Evolutionary conservation across 2,888 invertebrate species (phyloP), one percentile per base, ranked within the genome.

Genomic region (Zele albiditarsus): DNA sequence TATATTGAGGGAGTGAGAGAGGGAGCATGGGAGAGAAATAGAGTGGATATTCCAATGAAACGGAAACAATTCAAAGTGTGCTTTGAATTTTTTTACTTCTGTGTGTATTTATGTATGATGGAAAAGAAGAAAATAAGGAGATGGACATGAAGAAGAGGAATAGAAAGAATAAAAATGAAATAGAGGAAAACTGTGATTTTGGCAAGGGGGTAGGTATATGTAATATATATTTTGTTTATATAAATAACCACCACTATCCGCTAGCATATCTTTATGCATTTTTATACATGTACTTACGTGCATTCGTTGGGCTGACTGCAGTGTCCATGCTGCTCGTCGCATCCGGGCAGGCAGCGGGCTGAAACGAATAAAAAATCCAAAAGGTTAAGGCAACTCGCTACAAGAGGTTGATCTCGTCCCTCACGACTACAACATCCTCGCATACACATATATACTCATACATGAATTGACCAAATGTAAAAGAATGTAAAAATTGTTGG

Each of bases 281-380:
- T 42, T 27, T 60, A 27, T 3, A 60, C 6, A 14, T 25, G 23
- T 73, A 97, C 97, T 97, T 93, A 98, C 97, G 93, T 93, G 97
- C 98, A 98, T 91, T 97, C 96, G 92, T 96, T 95, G 88, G 98
- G 98, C 90, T 93, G 93, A 88, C 92, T 93, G 92, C 98, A 98
- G 91, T 94, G 94, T 88, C 98, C 98, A 91, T 97, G 96, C 89
- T 94, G 93, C 84, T 94, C 92, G 91, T 96, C 94, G 92, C 98
- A 98, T 90, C 98, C 98, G 88, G 95, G 94, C 90, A 95, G 91
- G 92, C 98, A 98, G 87, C 95, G 94, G 87, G 98, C 98, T 98
- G 92, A 84, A 94, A 95, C 91, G 91, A 92, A 83, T 80, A 86
- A 91, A 53, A 53, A 53, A 53, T 86, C 80, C 75, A 78, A 84